Percentiles rank a stretch among this genome's conserved stretches.
Conservation (phyloP, 2,888 invertebrate species). For the Tuberolachnus salignus region DNA sequence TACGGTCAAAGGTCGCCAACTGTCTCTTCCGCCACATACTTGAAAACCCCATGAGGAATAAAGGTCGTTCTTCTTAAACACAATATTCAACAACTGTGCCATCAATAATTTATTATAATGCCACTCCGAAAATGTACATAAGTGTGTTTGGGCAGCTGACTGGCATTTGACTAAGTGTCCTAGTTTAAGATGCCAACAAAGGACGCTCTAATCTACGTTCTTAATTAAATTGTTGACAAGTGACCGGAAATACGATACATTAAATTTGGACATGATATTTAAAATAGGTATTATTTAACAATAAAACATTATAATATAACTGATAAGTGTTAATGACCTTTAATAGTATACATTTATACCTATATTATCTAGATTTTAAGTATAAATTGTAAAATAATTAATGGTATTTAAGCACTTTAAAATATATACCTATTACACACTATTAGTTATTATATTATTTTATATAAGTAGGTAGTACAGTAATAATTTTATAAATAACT, state of each 20-base stretch:
- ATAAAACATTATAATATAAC: background rate
- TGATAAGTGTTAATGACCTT: background rate
- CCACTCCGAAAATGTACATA: constrained; percentile 30
- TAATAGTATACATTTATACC: background rate
- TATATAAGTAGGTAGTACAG: too few species aligned
- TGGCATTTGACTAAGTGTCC: constrained; percentile 46
- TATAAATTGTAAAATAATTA: too few species aligned
- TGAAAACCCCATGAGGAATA: constrained; percentile 60
- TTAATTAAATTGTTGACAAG: constrained; percentile 51
- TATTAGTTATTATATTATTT: too few species aligned
- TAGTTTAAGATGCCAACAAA: constrained; percentile 49
- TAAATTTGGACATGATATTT: constrained; percentile 41
- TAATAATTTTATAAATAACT: too few species aligned
- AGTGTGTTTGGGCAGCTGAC: constrained; percentile 24
- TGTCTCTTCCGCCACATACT: constrained; percentile 58
- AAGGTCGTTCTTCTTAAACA: constrained; percentile 60
- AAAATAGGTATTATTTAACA: constrained; percentile 6
- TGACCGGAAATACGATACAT: constrained; percentile 26
- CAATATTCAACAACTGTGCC: constrained; percentile 59
- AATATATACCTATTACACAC: background rate
- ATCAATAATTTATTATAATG: constrained; percentile 52
- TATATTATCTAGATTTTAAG: too few species aligned
- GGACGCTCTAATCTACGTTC: constrained; percentile 23
- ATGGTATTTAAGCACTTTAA: background rate
- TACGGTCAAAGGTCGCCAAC: constrained; percentile 57